phyloP scores from a whole-genome alignment of 1,140 invertebrate genomes.

The Aphidius ervi region DNA sequence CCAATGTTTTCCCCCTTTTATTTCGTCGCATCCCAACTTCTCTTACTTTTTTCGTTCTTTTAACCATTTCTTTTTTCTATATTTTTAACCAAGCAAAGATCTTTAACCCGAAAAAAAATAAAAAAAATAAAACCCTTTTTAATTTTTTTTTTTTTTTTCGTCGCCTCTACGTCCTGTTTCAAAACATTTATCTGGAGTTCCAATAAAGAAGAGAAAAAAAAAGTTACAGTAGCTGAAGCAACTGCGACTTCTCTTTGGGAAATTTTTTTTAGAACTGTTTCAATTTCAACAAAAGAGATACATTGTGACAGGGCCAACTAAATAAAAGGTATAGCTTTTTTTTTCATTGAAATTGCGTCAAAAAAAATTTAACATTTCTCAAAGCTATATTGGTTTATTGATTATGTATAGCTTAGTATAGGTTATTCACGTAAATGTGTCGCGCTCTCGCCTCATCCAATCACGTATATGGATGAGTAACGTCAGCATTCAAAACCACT shows the following conservation, averaged over 20 bases:
- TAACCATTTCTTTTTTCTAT: conserved; percentile 26
- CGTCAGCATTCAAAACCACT: conserved; percentile 29
- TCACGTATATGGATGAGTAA: conserved; percentile 30
- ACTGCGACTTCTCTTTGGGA: no score
- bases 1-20: conserved; percentile 3
- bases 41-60: conserved; percentile 36
- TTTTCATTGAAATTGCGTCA: conserved; percentile 3
- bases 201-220: background rate
- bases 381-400: no score
- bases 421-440: conserved; percentile 19
- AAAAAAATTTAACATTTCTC: no score
- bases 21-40: conserved; percentile 35
- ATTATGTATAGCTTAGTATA: conserved; percentile 19
- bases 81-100: conserved; percentile 23
- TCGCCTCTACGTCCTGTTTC: background rate
- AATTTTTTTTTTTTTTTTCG: background rate
- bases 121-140: background rate
- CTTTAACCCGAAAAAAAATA: background rate
- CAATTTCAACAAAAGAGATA: no score
- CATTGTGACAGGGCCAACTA: background rate
- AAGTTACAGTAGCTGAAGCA: background rate
- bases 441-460: conserved; percentile 29
- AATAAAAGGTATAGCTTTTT: background rate
- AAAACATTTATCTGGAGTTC: background rate
- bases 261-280: no score